A percentile compares a stretch with the other conserved stretches of the same genome.
These are phyloP conservation scores for Cataglyphis albicans DNA, from an alignment of 2,888 invertebrate genomes.

Conservation along the genomic window DNA sequence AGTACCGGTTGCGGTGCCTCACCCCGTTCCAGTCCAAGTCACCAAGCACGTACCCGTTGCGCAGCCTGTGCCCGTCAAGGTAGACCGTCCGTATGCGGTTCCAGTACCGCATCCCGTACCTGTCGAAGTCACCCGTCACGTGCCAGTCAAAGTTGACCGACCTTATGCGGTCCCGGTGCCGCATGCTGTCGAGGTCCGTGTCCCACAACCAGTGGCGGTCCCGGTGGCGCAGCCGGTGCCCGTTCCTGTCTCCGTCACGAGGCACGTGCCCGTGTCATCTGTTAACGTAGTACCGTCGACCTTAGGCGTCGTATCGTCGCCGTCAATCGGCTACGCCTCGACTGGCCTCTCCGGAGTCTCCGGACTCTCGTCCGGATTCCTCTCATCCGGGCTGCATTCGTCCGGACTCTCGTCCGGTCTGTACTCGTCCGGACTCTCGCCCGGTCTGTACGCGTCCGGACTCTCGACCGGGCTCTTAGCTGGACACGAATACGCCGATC, in stretches of 20 bases:
- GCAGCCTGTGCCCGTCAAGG: conserved; percentile 73
- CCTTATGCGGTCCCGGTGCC: conserved; percentile 75
- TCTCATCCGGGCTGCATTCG: not conserved
- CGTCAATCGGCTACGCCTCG: not conserved
- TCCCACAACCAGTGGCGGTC: conserved; percentile 75
- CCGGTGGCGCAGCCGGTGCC: conserved; percentile 53
- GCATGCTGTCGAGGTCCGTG: conserved; percentile 69
- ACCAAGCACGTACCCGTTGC: conserved; percentile 73
- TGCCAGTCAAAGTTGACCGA: conserved; percentile 75
- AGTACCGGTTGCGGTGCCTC: conserved; percentile 72
- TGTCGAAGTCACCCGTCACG: conserved; percentile 73
- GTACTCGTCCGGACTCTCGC: not conserved
- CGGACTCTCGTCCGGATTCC: not conserved
- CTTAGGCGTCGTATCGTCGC: not conserved
- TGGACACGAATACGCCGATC: not conserved
- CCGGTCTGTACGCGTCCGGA: not conserved
- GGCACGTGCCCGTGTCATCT: conserved; percentile 28
- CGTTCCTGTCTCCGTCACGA: conserved; percentile 14
- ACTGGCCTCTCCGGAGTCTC: not conserved
- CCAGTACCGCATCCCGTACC: conserved; percentile 73
- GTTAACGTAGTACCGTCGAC: not conserved
- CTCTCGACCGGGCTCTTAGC: not conserved
- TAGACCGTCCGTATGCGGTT: conserved; percentile 74
- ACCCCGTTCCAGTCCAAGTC: conserved; percentile 77
- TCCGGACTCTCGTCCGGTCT: not conserved